These are phyloP conservation scores for Coryphaenoides rupestris DNA, from an alignment of 2,113 vertebrate genomes.

Conservation along the genomic window DNA sequence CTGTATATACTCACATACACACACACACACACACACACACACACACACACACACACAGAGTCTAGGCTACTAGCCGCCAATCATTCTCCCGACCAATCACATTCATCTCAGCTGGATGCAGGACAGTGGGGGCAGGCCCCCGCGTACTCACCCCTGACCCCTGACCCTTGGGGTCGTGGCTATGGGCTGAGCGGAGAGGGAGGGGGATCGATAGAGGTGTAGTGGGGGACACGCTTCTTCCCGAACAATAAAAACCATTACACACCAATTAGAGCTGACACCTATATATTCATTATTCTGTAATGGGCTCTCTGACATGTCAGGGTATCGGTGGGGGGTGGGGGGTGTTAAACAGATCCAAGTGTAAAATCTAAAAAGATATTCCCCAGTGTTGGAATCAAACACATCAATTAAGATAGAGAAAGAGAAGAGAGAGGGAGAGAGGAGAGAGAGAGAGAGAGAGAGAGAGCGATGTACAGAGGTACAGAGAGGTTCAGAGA, in stretches of 20 bases:
- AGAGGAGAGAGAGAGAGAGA: neutral
- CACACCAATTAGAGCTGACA: slow-evolving; percentile 53
- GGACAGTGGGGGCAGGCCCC: slow-evolving; percentile 70
- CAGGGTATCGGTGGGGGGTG: no score
- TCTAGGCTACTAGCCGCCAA: slow-evolving; percentile 47
- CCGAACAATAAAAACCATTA: slow-evolving; percentile 35
- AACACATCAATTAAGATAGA: neutral
- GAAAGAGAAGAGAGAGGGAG: neutral
- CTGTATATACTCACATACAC: no score
- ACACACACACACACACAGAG: neutral
- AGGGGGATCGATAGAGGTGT: slow-evolving; percentile 81
- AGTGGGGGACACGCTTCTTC: slow-evolving; percentile 58
- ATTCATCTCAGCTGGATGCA: slow-evolving; percentile 65
- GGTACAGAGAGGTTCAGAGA: neutral
- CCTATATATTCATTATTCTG: slow-evolving; percentile 12
- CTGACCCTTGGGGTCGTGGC: slow-evolving; percentile 76
- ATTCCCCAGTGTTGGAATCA: no score
- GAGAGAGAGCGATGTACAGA: neutral
- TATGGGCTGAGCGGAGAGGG: slow-evolving; percentile 68
- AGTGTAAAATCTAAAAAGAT: no score
- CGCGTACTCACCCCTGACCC: slow-evolving; percentile 76
- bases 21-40: slow-evolving; percentile 27
- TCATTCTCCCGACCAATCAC: slow-evolving; percentile 66
- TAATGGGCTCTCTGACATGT: neutral
- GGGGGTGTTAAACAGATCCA: no score